Evolutionary conservation across 2,113 vertebrate genomes (phyloP).

Genomic region (Odontesthes bonariensis): DNA sequence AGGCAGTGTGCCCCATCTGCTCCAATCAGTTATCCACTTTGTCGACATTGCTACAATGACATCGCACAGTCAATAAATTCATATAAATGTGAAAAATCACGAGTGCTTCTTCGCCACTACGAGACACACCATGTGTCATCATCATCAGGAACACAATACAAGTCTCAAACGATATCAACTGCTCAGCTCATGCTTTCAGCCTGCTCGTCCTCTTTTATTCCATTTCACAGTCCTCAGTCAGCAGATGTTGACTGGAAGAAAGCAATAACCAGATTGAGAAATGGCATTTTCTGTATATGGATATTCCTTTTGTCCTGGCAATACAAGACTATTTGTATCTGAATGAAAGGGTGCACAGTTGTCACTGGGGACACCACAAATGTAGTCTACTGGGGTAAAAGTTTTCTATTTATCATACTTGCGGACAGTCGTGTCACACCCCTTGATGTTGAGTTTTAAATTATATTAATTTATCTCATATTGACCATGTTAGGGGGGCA

Average conservation of each 20-base stretch:
- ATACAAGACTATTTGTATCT: slow-evolving; percentile 9
- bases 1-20: slow-evolving; percentile 5
- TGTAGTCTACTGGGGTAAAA: slow-evolving; percentile 5
- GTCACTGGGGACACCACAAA: slow-evolving; percentile 32
- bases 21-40: slow-evolving; percentile 41
- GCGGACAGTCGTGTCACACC: no score
- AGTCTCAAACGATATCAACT: slow-evolving; percentile 68
- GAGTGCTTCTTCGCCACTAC: slow-evolving; percentile 24
- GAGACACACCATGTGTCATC: slow-evolving; percentile 60
- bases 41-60: slow-evolving; percentile 50
- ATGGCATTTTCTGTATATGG: slow-evolving; percentile 53
- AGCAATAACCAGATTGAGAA: slow-evolving; percentile 46
- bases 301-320: slow-evolving; percentile 45
- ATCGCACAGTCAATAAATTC: slow-evolving; percentile 57
- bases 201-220: slow-evolving; percentile 43
- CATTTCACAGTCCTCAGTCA: slow-evolving; percentile 25
- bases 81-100: slow-evolving; percentile 45
- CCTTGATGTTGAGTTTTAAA: neutral
- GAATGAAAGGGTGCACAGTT: slow-evolving; percentile 7
- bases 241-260: slow-evolving; percentile 58
- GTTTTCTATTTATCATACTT: no score
- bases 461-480: neutral
- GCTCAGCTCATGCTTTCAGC: slow-evolving; percentile 38
- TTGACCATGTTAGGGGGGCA: neutral
- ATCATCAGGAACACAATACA: slow-evolving; percentile 50